Base-by-base conservation (phyloP, 2,113 vertebrate genomes). In the Synodontis membranacea region DNA sequence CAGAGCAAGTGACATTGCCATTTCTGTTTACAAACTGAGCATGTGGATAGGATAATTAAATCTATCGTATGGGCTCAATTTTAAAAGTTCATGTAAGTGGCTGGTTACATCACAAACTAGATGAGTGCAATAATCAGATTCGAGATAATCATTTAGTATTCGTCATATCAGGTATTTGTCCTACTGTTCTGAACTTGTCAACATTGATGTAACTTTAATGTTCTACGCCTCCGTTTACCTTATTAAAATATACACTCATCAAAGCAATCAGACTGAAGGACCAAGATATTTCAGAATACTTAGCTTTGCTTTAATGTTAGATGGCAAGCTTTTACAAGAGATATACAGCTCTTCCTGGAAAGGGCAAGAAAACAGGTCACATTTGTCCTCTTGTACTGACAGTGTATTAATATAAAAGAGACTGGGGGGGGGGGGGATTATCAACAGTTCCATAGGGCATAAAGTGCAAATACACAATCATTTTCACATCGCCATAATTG, bases 361-460 rank as follows among this genome's bases (percentile, higher is more conserved):
- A 85, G n/a, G 50, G 8, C 60, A 85, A 34, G 37, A 86, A 84
- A 84, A 48, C 70, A 82, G 62, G 58, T 42, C 58, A 72, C 1
- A 68, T 85, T 56, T 86, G 66, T 84, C 34, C 42, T 86, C 58
- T 72, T 64, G 15, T 68, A 21, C 19, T 76, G 54, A 54, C 42
- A 87, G n/a, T 48, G 25, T 83, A 64, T 82, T 74, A 50, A 80
- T 88, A 86, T 80, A 85, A 83, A 87, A 83, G 44, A 85, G n/a
- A 60, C 50, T 19, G 83, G 83, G 87, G 79, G 58, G 19, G 83
- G 83, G 87, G 79, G 52, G 72, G 72, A 82, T 79, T 76, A 48
- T 81, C 37, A 84, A 76, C 60, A 87, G 48, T 50, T 83, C 58
- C 70, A 42, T 34, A 80, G 31, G 58, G 14, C 28, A 64, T 82